Evolutionary conservation across 2,113 vertebrate species (phyloP).

Genomic region (Tetraodon nigroviridis): DNA sequence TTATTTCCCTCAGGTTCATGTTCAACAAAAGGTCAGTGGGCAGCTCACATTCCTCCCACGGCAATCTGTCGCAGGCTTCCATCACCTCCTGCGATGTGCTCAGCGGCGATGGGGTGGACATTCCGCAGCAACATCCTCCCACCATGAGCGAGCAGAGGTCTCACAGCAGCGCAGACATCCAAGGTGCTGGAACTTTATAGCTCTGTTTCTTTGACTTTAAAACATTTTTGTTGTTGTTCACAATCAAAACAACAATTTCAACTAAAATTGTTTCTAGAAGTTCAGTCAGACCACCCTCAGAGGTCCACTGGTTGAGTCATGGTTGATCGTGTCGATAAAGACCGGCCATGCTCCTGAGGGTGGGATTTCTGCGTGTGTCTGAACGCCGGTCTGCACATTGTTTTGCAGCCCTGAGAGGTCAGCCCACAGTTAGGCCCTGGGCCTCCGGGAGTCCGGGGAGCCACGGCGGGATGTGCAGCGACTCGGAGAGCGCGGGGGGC

Average conservation of each 20-base stretch:
- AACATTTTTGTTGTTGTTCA: not conserved
- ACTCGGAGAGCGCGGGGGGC: constrained; percentile 95
- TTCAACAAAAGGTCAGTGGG: constrained; percentile 76
- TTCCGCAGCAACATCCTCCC: constrained; percentile 62
- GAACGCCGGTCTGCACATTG: constrained; percentile 22
- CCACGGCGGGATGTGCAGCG: constrained; percentile 90
- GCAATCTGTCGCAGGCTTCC: constrained; percentile 82
- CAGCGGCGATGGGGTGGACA: constrained; percentile 79
- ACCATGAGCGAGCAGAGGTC: constrained; percentile 80
- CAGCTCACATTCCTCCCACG: constrained; percentile 78
- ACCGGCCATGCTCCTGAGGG: not conserved
- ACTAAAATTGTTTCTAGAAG: not conserved
- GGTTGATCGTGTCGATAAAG: too few relatives aligned
- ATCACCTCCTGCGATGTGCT: constrained; percentile 77
- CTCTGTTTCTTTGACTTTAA: too few relatives aligned
- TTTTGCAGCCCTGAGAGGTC: constrained; percentile 57
- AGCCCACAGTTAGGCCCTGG: constrained; percentile 79
- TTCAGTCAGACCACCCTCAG: not conserved
- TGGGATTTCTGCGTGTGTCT: constrained; percentile 7
- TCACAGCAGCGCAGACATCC: constrained; percentile 81
- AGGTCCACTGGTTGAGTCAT: too few relatives aligned
- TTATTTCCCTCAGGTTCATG: constrained; percentile 69
- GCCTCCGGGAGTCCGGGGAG: constrained; percentile 81
- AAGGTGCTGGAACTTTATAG: constrained; percentile 66
- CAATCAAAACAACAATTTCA: not conserved